Evolutionary conservation across 2,888 invertebrate genomes (phyloP).

Genomic region (Anorthoa munda): DNA sequence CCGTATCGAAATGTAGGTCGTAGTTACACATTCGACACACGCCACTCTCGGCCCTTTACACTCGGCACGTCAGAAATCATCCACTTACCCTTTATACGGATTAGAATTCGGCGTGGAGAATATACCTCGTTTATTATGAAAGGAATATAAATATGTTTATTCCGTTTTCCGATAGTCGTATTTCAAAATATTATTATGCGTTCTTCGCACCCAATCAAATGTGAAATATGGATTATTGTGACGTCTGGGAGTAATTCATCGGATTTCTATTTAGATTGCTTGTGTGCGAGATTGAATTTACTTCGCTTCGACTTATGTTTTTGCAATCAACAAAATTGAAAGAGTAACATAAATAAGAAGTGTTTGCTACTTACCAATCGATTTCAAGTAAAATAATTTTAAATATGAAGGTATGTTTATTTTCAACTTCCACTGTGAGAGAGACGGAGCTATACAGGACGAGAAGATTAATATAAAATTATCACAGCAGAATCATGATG

Average conservation of each 20-base stretch:
- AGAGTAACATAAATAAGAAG: slow-evolving; percentile 29
- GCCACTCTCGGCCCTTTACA: slow-evolving; percentile 75
- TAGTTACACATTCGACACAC: slow-evolving; percentile 85
- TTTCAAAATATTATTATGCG: slow-evolving; percentile 49
- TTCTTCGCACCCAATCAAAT: slow-evolving; percentile 48
- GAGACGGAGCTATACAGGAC: no score
- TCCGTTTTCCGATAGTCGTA: slow-evolving; percentile 53
- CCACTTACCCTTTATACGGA: slow-evolving; percentile 80
- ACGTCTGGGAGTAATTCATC: slow-evolving; percentile 48
- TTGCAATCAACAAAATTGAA: slow-evolving; percentile 31
- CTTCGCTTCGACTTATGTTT: slow-evolving; percentile 29
- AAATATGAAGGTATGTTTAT: background rate
- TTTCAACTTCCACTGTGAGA: background rate
- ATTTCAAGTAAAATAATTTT: background rate
- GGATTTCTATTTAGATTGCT: slow-evolving; percentile 48
- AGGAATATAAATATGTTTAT: slow-evolving; percentile 58
- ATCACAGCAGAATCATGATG: no score
- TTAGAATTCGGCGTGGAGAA: slow-evolving; percentile 71
- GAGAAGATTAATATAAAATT: no score
- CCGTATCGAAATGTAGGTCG: slow-evolving; percentile 79
- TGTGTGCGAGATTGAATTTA: slow-evolving; percentile 50
- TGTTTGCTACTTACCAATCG: slow-evolving; percentile 19
- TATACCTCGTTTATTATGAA: slow-evolving; percentile 60
- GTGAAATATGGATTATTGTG: slow-evolving; percentile 58
- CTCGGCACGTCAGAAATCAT: slow-evolving; percentile 81